These are phyloP conservation scores for Lithophane leautieri DNA, from an alignment of 2,888 invertebrate species.

Conservation along the genomic window DNA sequence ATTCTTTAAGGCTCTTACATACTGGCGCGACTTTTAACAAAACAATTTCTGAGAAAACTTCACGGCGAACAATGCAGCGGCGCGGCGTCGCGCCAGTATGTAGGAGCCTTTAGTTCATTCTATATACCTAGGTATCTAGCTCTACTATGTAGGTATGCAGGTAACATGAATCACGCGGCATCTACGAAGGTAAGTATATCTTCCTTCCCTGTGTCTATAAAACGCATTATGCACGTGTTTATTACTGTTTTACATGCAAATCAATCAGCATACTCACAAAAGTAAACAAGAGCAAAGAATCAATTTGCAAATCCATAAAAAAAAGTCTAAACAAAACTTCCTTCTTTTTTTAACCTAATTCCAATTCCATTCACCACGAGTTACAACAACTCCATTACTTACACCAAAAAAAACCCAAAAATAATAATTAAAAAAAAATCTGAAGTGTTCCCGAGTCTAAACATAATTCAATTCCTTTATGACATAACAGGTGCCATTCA, in stretches of 20 bases:
- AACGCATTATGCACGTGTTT: constrained; percentile 5
- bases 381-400: background rate
- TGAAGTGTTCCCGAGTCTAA: background rate
- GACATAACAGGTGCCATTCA: constrained; percentile 40
- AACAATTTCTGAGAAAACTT: too few species aligned
- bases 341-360: background rate
- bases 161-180: constrained; percentile 5
- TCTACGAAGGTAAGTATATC: background rate
- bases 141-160: background rate
- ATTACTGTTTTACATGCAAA: constrained; percentile 2
- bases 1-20: too few species aligned
- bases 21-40: too few species aligned
- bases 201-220: background rate
- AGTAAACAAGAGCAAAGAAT: constrained; percentile 7
- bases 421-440: background rate
- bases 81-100: too few species aligned
- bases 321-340: background rate
- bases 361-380: background rate
- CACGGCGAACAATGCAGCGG: too few species aligned
- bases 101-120: background rate
- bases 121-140: background rate
- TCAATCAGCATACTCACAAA: background rate
- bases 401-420: background rate
- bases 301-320: constrained; percentile 10
- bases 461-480: constrained; percentile 37